These are phyloP conservation scores for Pyrocoelia pectoralis DNA, from an alignment of 2,888 invertebrate species.

Conservation along the genomic window DNA sequence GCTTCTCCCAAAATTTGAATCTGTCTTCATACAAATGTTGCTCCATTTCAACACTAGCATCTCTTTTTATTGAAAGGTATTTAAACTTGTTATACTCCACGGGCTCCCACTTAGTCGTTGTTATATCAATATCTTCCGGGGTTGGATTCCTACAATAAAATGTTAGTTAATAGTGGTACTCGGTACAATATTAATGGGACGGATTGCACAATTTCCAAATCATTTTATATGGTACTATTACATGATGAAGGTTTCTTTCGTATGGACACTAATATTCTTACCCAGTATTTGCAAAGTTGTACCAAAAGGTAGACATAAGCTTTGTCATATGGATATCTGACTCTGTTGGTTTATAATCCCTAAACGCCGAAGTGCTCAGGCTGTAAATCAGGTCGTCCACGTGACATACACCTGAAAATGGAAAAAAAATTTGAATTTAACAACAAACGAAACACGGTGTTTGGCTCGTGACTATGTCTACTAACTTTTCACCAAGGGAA, in stretches of 20 bases:
- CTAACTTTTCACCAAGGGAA: no score
- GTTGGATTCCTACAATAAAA: slow-evolving; percentile 69
- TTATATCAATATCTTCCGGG: slow-evolving; percentile 59
- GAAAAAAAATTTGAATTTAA: no score
- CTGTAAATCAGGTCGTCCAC: slow-evolving; percentile 80
- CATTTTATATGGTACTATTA: no score
- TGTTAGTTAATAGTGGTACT: no score
- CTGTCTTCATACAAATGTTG: neutral
- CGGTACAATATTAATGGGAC: neutral
- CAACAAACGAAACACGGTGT: no score
- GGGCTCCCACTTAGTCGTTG: slow-evolving; percentile 67
- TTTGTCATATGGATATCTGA: slow-evolving; percentile 69
- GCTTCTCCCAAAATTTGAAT: slow-evolving; percentile 2
- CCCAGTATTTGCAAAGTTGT: slow-evolving; percentile 79
- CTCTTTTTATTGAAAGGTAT: slow-evolving; percentile 60
- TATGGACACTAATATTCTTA: slow-evolving; percentile 53
- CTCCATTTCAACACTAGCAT: neutral
- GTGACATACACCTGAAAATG: slow-evolving; percentile 76
- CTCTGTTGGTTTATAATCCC: slow-evolving; percentile 50
- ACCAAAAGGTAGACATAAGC: slow-evolving; percentile 72
- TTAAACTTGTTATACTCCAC: slow-evolving; percentile 63
- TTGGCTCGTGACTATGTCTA: no score
- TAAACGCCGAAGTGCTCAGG: slow-evolving; percentile 49
- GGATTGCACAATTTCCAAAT: no score
- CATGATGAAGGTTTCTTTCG: no score